Evolutionary conservation across 2,113 vertebrate genomes (phyloP).

Genomic region (Rhabdomys dilectus): DNA sequence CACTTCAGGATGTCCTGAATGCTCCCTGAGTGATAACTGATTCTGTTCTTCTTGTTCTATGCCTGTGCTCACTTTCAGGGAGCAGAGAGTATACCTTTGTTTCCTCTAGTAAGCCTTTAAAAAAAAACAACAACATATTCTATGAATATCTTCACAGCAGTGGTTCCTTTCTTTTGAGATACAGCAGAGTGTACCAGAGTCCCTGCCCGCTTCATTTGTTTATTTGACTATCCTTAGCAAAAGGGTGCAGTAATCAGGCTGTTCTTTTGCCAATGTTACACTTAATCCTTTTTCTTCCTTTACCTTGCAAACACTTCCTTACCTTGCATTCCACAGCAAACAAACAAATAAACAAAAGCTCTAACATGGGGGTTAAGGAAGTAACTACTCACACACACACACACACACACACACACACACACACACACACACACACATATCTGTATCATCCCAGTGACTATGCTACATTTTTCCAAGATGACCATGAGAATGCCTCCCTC

Average conservation of each 20-base stretch:
- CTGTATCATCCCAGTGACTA: not conserved
- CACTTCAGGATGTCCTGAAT: not conserved
- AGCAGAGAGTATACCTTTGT: not conserved
- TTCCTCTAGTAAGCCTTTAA: not conserved
- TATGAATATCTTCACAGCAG: not conserved
- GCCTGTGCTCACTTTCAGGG: slow-evolving; percentile 15
- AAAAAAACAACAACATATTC: not conserved
- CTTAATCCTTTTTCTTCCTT: not conserved
- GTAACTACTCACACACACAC: not conserved
- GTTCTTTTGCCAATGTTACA: slow-evolving; percentile 18
- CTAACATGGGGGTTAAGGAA: not conserved
- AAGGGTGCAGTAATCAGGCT: not conserved
- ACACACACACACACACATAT: not conserved
- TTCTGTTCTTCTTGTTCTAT: not conserved
- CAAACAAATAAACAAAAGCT: not conserved
- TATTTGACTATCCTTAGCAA: not conserved
- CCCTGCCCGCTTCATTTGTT: not conserved
- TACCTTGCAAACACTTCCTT: not conserved
- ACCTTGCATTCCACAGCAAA: not conserved
- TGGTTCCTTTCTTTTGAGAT: not conserved
- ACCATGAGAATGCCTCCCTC: not conserved
- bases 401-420: not conserved
- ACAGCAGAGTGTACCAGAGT: not conserved
- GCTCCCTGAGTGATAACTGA: not conserved
- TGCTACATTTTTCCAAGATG: slow-evolving; percentile 39